phyloP scores from a whole-genome alignment of 2,797 vertebrate species.

The Crenuchus spilurus region DNA sequence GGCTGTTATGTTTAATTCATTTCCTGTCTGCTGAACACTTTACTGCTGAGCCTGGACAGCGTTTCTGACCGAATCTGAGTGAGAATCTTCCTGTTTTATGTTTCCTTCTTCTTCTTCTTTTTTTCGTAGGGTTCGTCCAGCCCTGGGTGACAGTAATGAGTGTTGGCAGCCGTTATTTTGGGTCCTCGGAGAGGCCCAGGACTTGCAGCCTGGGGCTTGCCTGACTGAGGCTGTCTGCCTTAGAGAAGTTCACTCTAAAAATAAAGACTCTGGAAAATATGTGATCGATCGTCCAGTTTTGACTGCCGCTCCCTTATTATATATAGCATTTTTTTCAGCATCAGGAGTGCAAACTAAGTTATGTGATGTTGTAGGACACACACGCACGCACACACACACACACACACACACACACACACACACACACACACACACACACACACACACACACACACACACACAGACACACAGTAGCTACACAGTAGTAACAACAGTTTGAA shows the following conservation, averaged over 20 bases:
- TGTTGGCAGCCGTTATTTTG: slow-evolving; percentile 2
- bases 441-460: slow-evolving; percentile 5
- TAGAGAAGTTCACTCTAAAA: background rate
- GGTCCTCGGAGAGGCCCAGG: background rate
- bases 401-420: background rate
- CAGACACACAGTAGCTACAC: background rate
- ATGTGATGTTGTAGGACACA: background rate
- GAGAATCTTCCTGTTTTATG: background rate
- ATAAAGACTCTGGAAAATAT: background rate
- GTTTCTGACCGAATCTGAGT: background rate
- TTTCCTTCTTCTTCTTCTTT: background rate
- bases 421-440: background rate
- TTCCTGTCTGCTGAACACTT: too few relatives aligned
- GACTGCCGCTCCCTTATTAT: background rate
- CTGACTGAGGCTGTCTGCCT: background rate
- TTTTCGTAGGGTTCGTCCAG: background rate
- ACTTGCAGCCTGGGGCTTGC: background rate
- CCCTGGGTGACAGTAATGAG: slow-evolving; percentile 14
- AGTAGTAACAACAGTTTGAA: background rate
- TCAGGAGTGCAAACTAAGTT: background rate
- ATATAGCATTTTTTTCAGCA: background rate
- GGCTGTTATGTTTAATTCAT: background rate
- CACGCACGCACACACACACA: background rate
- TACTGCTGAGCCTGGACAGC: background rate
- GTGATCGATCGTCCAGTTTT: background rate